phyloP scores from a whole-genome alignment of 2,797 vertebrate species.

The Enteromius mattozi region DNA sequence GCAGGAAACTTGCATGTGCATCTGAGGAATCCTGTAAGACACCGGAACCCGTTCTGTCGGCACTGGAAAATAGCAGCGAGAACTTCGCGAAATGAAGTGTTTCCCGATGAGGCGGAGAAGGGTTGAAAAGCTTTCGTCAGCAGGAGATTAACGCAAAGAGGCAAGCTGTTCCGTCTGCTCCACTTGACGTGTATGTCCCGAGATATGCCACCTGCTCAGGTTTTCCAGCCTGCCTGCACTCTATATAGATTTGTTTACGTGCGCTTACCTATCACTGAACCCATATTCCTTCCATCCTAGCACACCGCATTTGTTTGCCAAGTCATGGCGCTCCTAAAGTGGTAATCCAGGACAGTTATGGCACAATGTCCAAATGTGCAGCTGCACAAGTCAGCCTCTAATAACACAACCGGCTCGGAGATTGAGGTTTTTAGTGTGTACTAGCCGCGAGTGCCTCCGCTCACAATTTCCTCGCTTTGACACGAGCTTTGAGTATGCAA shows the following conservation, averaged over 20 bases:
- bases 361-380: slow-evolving; percentile 16
- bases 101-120: slow-evolving; percentile 11
- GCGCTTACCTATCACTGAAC: slow-evolving; percentile 63
- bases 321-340: slow-evolving; percentile 15
- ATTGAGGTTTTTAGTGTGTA: neutral
- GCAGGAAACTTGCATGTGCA: slow-evolving; percentile 18
- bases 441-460: neutral
- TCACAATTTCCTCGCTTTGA: slow-evolving; percentile 22
- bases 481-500: slow-evolving; percentile 9
- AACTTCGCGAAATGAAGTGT: slow-evolving; percentile 29
- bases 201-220: slow-evolving; percentile 77
- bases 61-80: neutral
- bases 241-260: slow-evolving; percentile 73
- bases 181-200: slow-evolving; percentile 66
- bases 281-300: slow-evolving; percentile 10
- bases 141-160: slow-evolving; percentile 71
- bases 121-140: slow-evolving; percentile 72
- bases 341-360: neutral
- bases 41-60: slow-evolving; percentile 18
- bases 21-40: neutral
- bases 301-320: slow-evolving; percentile 19
- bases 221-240: slow-evolving; percentile 72
- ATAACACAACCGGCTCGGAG: neutral
- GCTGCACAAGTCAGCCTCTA: slow-evolving; percentile 20
- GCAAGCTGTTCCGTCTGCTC: slow-evolving; percentile 72